Evolutionary conservation across 1,140 invertebrate species (phyloP).

Genomic region (Galendromus occidentalis): DNA sequence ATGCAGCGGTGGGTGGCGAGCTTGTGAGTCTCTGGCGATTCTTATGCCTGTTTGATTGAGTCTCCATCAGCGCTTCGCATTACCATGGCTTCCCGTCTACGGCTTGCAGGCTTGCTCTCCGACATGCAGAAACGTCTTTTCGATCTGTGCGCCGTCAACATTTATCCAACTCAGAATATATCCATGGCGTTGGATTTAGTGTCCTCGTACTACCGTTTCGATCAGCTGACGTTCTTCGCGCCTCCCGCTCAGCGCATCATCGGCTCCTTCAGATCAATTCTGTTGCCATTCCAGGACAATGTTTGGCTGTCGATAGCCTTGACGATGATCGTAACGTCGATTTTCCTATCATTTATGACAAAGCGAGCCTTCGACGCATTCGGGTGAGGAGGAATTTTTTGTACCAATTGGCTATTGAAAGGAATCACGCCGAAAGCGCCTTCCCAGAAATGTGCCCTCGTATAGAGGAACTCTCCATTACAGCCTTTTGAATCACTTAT

Average conservation of each 20-base stretch:
- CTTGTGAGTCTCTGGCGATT: too few species aligned
- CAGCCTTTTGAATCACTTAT: not conserved
- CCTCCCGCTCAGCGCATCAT: not conserved
- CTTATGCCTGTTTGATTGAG: too few species aligned
- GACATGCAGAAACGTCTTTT: not conserved
- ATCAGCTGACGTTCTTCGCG: conserved; percentile 7
- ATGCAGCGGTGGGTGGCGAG: too few species aligned
- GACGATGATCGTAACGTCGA: too few species aligned
- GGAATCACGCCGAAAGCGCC: too few species aligned
- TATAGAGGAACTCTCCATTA: not conserved
- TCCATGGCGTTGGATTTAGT: not conserved
- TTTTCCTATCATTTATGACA: too few species aligned
- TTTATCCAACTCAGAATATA: not conserved
- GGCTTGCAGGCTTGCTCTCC: not conserved
- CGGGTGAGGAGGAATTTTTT: too few species aligned
- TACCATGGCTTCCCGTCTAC: too few species aligned
- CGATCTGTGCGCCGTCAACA: not conserved
- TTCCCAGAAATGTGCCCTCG: too few species aligned
- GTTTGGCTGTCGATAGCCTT: not conserved
- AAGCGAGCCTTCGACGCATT: too few species aligned
- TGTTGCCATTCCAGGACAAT: not conserved
- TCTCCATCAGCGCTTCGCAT: too few species aligned
- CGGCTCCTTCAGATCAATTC: not conserved
- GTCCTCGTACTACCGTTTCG: not conserved
- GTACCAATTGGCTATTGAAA: too few species aligned